Conservation (phyloP, 2,113 vertebrate species). For the Catagonus wagneri region DNA sequence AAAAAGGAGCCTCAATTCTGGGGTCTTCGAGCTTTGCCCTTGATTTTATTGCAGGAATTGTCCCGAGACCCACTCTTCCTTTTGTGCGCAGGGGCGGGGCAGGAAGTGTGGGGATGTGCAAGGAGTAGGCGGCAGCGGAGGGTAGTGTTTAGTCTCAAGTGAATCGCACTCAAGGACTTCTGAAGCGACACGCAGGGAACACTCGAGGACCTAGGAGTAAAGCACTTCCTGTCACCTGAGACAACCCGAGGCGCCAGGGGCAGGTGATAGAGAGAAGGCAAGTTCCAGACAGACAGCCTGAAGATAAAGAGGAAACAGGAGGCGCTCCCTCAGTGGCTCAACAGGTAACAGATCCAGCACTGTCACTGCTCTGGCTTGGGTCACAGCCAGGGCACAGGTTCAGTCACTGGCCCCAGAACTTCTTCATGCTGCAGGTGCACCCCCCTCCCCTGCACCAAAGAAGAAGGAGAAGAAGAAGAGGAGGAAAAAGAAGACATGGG, state of each 20-base stretch:
- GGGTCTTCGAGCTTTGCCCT: neutral
- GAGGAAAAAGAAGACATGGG: too few species aligned
- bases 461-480: too few species aligned
- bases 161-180: neutral
- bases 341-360: neutral
- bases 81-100: neutral
- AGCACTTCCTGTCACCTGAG: neutral
- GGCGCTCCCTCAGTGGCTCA: neutral
- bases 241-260: neutral
- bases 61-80: neutral
- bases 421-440: too few species aligned
- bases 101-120: neutral
- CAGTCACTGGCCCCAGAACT: too few species aligned
- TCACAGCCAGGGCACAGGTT: too few species aligned
- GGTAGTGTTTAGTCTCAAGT: neutral
- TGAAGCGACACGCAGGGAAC: neutral
- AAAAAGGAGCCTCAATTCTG: neutral
- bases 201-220: neutral
- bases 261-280: neutral
- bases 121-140: neutral
- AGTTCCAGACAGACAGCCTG: neutral
- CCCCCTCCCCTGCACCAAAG: too few species aligned
- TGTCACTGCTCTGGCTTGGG: too few species aligned
- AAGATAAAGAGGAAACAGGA: neutral
- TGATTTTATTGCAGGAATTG: neutral